Evolutionary conservation across 2,113 vertebrate species (phyloP).

Genomic region (Mirounga angustirostris): DNA sequence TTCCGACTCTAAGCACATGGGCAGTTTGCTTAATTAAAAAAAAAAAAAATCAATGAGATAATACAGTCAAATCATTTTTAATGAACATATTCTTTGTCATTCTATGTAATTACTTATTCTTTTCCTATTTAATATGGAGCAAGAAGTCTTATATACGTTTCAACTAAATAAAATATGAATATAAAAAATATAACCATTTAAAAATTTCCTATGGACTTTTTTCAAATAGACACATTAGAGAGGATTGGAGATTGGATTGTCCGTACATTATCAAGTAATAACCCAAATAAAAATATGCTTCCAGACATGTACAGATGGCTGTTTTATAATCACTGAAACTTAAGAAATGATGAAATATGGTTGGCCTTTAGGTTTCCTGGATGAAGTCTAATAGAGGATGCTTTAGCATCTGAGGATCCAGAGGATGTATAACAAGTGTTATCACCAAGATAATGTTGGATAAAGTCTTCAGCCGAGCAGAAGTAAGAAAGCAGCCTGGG

Average conservation of each 20-base stretch:
- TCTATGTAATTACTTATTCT: background rate
- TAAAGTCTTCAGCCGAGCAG: slow-evolving; percentile 77
- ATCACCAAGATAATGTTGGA: slow-evolving; percentile 81
- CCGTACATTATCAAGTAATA: slow-evolving; percentile 81
- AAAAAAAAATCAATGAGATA: background rate
- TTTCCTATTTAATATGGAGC: background rate
- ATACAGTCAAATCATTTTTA: slow-evolving; percentile 40
- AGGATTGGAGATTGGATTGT: slow-evolving; percentile 62
- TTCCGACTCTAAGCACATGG: background rate
- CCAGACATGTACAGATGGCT: slow-evolving; percentile 85
- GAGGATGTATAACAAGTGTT: slow-evolving; percentile 83
- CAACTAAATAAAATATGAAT: slow-evolving; percentile 25
- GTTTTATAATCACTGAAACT: slow-evolving; percentile 80
- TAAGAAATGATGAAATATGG: slow-evolving; percentile 83
- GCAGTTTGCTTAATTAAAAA: background rate
- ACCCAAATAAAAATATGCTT: slow-evolving; percentile 84
- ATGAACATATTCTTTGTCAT: background rate
- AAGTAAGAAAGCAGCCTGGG: slow-evolving; percentile 82
- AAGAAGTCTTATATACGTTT: background rate
- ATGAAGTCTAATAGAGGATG: slow-evolving; percentile 77
- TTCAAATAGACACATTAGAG: slow-evolving; percentile 28
- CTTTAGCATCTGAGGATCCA: slow-evolving; percentile 81
- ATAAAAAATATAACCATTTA: background rate
- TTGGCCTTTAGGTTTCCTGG: slow-evolving; percentile 83
- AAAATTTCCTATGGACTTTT: slow-evolving; percentile 27